Evolutionary conservation across 2,888 invertebrate species (phyloP).

Genomic region (Cryptosula pallasiana): DNA sequence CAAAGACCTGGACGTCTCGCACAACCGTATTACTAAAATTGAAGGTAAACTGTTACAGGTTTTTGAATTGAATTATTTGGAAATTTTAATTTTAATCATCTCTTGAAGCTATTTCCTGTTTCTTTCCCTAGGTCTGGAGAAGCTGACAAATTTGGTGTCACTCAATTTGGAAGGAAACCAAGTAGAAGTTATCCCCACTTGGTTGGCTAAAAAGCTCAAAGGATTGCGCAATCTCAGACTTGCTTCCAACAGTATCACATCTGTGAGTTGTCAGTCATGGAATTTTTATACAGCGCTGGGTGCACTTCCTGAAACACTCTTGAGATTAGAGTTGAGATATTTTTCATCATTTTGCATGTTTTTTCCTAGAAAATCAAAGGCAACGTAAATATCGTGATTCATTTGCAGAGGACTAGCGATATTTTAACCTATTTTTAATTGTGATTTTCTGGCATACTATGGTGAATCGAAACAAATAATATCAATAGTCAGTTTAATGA

Average conservation of each 20-base stretch:
- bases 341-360: too few relatives aligned
- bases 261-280: too few relatives aligned
- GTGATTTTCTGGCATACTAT: too few relatives aligned
- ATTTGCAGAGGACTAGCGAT: too few relatives aligned
- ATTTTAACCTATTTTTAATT: too few relatives aligned
- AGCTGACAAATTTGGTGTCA: constrained; percentile 39
- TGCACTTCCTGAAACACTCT: too few relatives aligned
- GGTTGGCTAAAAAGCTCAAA: constrained; percentile 45
- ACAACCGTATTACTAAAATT: constrained; percentile 42
- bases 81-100: not conserved
- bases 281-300: too few relatives aligned
- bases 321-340: too few relatives aligned
- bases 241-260: constrained; percentile 40
- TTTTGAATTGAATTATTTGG: not conserved
- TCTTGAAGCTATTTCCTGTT: not conserved
- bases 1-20: constrained; percentile 45
- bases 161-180: constrained; percentile 45
- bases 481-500: too few relatives aligned
- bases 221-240: constrained; percentile 41
- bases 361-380: too few relatives aligned
- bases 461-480: too few relatives aligned
- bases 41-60: constrained; percentile 33
- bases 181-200: constrained; percentile 45
- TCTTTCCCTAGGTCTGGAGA: constrained; percentile 36
- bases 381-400: too few relatives aligned